Conservation (phyloP, 2,888 invertebrate species). For the Holacanthella duospinosa region DNA sequence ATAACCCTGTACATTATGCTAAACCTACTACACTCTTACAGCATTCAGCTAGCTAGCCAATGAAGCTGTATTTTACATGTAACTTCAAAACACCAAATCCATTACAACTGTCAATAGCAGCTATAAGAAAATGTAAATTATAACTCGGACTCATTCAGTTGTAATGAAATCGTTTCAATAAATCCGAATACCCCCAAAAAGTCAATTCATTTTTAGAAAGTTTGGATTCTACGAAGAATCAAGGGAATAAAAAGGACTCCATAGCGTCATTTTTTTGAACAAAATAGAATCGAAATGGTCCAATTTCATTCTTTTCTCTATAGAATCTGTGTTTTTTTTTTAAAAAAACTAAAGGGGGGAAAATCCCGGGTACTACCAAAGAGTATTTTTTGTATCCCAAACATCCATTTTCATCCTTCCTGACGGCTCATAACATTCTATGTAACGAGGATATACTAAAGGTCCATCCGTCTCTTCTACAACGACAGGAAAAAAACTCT, state of each 20-base stretch:
- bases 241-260: neutral
- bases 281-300: neutral
- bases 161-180: neutral
- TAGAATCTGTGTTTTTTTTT: neutral
- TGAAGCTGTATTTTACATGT: neutral
- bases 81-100: neutral
- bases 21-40: too few relatives aligned
- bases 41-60: too few relatives aligned
- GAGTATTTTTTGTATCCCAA: neutral
- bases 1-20: too few relatives aligned
- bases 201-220: neutral
- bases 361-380: too few relatives aligned
- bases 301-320: neutral
- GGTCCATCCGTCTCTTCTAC: constrained; percentile 6
- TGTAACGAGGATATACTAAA: neutral
- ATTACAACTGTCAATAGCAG: neutral
- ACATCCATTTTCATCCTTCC: constrained; percentile 7
- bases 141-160: neutral
- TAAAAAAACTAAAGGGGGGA: neutral
- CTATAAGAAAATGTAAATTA: neutral
- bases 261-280: neutral
- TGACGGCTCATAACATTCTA: neutral
- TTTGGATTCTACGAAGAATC: neutral
- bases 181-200: neutral
- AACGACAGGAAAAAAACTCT: neutral